Base-by-base conservation (phyloP, 2,888 invertebrate genomes). In the Lordiphosa fenestrarum region DNA sequence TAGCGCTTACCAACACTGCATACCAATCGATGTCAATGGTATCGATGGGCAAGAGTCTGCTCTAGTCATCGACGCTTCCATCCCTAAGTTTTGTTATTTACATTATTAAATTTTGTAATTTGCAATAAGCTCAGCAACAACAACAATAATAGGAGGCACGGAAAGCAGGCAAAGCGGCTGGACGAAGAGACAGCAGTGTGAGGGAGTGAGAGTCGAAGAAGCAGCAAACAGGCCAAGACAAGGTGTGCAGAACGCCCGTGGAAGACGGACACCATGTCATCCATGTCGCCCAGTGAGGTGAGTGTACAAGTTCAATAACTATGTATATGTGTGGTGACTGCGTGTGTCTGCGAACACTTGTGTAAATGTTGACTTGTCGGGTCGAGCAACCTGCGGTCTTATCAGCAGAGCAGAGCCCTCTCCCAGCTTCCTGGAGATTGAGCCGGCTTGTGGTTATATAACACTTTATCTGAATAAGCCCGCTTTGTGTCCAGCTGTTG, bases 241-340 rank as follows among this genome's bases (percentile, higher is more conserved):
- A 23, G 23, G 23, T 5, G 23, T 3, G 23, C 23, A 25, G 7
- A 6, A 6, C 25, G n/a, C 6, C 25, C 25, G 25, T 6, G 0
- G 7, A 72, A 54, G 12, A 69, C 68, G 55, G 71, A 67, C 49
- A 59, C 33, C 50, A 86, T 85, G 86, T 77, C 87, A 51, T 74
- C 86, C 52, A 86, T 81, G 85, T 87, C 86, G 66, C 87, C 87
- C 37, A 86, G 87, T 64, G 85, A 87, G 86, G 87, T 87, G 48
- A 78, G 74, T 74, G 7, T 25, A 25, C 7, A 25, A 6, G 21
- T 52, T 51, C 53, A 48, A 39, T 39, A 46, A 15, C 15, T 15
- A 15, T 15, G 15, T n/a, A n/a, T n/a, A n/a, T 4, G 41, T 35
- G 35, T 30, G 38, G 6, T 21, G 13, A 2, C 6, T 3, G 12